Conservation (phyloP, 1,140 invertebrate genomes). For the Pentalonia nigronervosa region DNA sequence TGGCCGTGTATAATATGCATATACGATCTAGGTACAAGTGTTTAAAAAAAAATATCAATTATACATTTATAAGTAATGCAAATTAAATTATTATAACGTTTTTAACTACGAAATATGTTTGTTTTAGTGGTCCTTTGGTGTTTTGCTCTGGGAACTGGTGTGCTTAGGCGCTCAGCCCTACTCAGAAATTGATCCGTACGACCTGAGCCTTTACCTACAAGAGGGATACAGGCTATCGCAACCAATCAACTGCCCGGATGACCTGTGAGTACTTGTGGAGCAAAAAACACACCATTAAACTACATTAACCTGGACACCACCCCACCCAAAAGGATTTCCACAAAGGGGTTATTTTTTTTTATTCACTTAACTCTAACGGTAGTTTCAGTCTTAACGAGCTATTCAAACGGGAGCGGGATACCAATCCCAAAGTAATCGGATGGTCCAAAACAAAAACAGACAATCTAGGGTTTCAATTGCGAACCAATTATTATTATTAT, state of each 20-base stretch:
- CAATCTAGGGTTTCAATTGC: neutral
- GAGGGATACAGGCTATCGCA: constrained; percentile 90
- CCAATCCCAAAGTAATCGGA: neutral
- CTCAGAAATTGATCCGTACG: constrained; percentile 90
- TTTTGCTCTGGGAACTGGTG: constrained; percentile 92
- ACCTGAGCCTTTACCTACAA: constrained; percentile 84
- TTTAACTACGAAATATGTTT: neutral
- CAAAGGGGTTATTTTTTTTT: constrained; percentile 4
- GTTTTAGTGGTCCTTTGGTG: constrained; percentile 90
- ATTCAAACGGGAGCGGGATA: neutral
- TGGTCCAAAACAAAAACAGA: neutral
- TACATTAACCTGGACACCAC: neutral
- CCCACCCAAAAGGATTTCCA: neutral
- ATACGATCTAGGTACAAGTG: no score
- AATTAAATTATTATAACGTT: neutral
- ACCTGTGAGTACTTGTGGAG: constrained; percentile 76
- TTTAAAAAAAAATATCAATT: neutral
- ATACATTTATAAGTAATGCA: neutral
- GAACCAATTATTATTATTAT: neutral
- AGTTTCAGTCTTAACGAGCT: neutral
- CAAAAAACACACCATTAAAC: constrained; percentile 7
- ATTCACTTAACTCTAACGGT: constrained; percentile 31
- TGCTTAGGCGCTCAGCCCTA: constrained; percentile 89
- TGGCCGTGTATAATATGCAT: neutral
- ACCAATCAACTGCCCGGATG: constrained; percentile 93